Evolutionary conservation across 2,113 vertebrate species (phyloP).

Genomic region (Thymallus thymallus): DNA sequence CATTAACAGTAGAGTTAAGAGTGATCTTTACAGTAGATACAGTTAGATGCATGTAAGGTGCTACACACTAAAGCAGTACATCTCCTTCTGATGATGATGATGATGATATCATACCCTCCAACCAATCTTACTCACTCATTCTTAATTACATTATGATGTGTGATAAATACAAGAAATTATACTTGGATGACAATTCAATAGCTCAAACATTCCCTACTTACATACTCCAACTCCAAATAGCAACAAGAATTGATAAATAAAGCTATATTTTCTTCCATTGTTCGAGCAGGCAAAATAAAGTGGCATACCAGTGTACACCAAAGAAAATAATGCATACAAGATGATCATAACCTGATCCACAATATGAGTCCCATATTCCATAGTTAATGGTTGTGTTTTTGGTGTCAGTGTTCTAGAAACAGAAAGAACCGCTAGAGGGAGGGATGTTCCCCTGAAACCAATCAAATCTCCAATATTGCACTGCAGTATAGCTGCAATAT

Average conservation of each 20-base stretch:
- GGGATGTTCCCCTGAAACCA: no score
- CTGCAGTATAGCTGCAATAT: no score
- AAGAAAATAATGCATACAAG: background rate
- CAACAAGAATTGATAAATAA: slow-evolving; percentile 4
- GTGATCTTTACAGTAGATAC: background rate
- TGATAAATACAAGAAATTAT: background rate
- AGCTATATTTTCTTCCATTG: slow-evolving; percentile 1
- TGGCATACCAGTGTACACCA: background rate
- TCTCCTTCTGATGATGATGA: background rate
- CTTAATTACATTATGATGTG: background rate
- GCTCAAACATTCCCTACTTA: background rate
- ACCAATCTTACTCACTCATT: background rate
- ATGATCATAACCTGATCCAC: background rate
- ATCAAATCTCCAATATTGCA: no score
- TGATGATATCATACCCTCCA: background rate
- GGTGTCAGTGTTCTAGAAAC: no score
- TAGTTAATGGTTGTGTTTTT: background rate
- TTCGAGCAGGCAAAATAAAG: slow-evolving; percentile 1
- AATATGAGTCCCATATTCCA: no score
- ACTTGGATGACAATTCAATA: background rate
- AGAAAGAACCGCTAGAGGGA: slow-evolving; percentile 39
- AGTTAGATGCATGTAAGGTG: background rate
- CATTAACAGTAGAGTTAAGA: background rate
- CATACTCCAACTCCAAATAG: background rate
- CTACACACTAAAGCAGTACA: background rate